phyloP scores from a whole-genome alignment of 2,113 vertebrate species.

The Pipra filicauda region DNA sequence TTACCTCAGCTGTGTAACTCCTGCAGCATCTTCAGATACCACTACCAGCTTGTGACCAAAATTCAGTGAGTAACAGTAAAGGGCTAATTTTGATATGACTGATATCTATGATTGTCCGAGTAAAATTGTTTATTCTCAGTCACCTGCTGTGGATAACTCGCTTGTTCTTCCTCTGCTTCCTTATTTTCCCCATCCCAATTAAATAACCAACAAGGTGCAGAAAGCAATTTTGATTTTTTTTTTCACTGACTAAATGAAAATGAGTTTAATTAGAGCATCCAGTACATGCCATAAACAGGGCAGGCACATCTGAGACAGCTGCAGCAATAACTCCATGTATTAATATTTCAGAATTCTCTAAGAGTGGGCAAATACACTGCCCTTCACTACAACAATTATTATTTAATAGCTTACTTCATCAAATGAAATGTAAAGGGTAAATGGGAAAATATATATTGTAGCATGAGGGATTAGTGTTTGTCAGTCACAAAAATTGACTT shows the following conservation, averaged over 20 bases:
- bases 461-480: not conserved
- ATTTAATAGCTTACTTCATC: constrained; percentile 35
- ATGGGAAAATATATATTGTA: not conserved
- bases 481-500: not conserved
- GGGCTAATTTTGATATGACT: constrained; percentile 17
- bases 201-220: constrained; percentile 3
- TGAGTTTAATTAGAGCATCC: constrained; percentile 40
- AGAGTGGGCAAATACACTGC: constrained; percentile 14
- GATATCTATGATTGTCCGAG: constrained; percentile 23
- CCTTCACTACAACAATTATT: constrained; percentile 35
- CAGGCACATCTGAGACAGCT: not conserved
- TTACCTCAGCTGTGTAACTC: not conserved
- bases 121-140: not conserved
- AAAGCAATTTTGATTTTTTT: constrained; percentile 15
- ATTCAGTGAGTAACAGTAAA: not conserved
- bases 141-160: constrained; percentile 8
- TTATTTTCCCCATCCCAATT: constrained; percentile 40
- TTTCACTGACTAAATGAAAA: constrained; percentile 24
- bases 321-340: not conserved
- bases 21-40: not conserved
- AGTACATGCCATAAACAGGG: not conserved
- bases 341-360: constrained; percentile 43
- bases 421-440: not conserved
- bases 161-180: not conserved
- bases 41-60: constrained; percentile 11